Evolutionary conservation across 2,888 invertebrate species (phyloP), one percentile per base, ranked within the genome.

Genomic region (Platerodrilus igneus): DNA sequence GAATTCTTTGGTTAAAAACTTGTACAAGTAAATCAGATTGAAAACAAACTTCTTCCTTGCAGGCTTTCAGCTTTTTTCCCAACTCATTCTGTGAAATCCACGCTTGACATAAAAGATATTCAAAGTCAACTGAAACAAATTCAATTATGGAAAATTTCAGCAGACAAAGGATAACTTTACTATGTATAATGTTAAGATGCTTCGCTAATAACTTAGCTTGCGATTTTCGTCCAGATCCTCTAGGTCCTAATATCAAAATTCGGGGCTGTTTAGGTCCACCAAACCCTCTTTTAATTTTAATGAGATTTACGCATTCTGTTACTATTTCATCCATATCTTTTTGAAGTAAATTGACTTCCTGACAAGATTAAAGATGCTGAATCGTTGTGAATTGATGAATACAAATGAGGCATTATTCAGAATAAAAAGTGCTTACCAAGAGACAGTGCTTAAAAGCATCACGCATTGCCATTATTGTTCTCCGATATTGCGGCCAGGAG

Each of bases 211-310:
- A 49, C 7, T 54, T 54, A 0, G 76, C 79, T 47, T 81, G 74
- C 2, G 73, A 73, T 41, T 69, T 68, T 18, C 76, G 65, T 2
- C 79, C 78, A 9, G 74, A 73, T 38, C 81, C 81, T 27, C 74
- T 62, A 0, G 77, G 74, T 3, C 81, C 82, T 2, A 82, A 56
- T 1, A 83, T 58, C 20, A 75, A 58, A 36, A 81, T 72, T 21
- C 82, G 71, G 50, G 78, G 78, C 18, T 70, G 63, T 17, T 71
- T 70, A 0, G 79, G 78, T 1, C 75, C 73, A 18, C 65, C 65
- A 17, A 58, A 53, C 27, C 66, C 59, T 35, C 62, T 60, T 34
- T 60, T 63, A 18, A 57, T 58, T 36, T 57, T 66, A 1, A 66
- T 52, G 10, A 71, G 45, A 31, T 59, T 58, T 0, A 63, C 53